Conservation (phyloP, 2,113 vertebrate species). For the Oceanodroma tethys region DNA sequence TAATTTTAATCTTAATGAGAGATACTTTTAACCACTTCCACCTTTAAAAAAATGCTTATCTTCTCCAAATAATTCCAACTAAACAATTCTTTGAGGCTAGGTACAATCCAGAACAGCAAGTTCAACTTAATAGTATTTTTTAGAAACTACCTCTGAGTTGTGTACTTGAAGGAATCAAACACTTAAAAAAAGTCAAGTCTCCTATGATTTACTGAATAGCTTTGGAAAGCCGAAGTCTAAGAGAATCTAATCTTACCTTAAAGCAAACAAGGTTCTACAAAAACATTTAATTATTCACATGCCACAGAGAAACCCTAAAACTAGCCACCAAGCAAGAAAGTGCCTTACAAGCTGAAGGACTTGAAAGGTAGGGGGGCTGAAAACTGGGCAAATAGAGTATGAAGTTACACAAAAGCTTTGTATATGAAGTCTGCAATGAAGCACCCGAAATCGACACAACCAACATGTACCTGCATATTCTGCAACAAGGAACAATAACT, state of each 20-base stretch:
- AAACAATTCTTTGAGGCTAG: not conserved
- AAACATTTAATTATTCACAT: not conserved
- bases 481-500: not conserved
- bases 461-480: not conserved
- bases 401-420: not conserved
- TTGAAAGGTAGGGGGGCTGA: not conserved
- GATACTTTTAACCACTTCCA: not conserved
- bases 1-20: not conserved
- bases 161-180: not conserved
- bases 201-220: not conserved
- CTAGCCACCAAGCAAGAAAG: not conserved
- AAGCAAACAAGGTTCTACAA: not conserved
- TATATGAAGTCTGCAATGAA: not conserved
- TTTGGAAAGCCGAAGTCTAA: not conserved
- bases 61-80: not conserved
- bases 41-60: not conserved
- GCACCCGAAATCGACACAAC: not conserved
- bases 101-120: not conserved
- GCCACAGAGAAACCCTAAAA: not conserved
- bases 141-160: not conserved
- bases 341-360: not conserved
- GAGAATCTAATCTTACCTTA: not conserved
- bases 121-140: not conserved
- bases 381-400: not conserved
- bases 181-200: not conserved